Percentiles rank a stretch among this genome's conserved stretches.
phyloP scores from a whole-genome alignment of 2,888 invertebrate genomes.

The Dyspetes luteomarginatus region DNA sequence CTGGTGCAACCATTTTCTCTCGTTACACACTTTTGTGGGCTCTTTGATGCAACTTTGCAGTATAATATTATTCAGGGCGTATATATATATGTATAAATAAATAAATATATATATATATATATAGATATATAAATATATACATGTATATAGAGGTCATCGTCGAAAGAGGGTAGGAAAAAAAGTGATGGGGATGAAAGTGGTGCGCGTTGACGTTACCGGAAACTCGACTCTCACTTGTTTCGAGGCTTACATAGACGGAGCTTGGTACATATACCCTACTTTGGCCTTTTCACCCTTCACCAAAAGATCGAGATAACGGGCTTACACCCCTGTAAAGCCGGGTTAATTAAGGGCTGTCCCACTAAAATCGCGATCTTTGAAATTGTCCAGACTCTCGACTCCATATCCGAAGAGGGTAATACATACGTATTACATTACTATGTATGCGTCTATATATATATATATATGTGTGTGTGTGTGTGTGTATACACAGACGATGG shows the following conservation, averaged over 20 bases:
- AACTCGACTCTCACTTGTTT: not conserved
- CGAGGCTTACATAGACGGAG: conserved; percentile 1
- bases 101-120: too few species aligned
- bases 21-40: conserved; percentile 12
- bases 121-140: too few species aligned
- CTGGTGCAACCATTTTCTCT: conserved; percentile 25
- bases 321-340: conserved; percentile 73
- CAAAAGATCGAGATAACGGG: conserved; percentile 78
- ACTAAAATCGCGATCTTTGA: conserved; percentile 73
- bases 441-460: conserved; percentile 17
- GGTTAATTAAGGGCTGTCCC: conserved; percentile 79
- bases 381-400: conserved; percentile 68
- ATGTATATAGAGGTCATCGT: not conserved
- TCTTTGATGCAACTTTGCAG: conserved; percentile 19
- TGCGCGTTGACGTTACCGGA: not conserved
- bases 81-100: not conserved
- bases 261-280: conserved; percentile 21
- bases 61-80: conserved; percentile 39
- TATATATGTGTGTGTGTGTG: conserved; percentile 1
- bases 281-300: conserved; percentile 11
- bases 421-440: conserved; percentile 1
- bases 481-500: not conserved
- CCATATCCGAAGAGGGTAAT: conserved; percentile 12
- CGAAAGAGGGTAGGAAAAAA: conserved; percentile 28
- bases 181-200: conserved; percentile 40